These are phyloP conservation scores for Strongylocentrotus purpuratus DNA, from an alignment of 35 echinoderm and acorn worm species.

Conservation along the genomic window DNA sequence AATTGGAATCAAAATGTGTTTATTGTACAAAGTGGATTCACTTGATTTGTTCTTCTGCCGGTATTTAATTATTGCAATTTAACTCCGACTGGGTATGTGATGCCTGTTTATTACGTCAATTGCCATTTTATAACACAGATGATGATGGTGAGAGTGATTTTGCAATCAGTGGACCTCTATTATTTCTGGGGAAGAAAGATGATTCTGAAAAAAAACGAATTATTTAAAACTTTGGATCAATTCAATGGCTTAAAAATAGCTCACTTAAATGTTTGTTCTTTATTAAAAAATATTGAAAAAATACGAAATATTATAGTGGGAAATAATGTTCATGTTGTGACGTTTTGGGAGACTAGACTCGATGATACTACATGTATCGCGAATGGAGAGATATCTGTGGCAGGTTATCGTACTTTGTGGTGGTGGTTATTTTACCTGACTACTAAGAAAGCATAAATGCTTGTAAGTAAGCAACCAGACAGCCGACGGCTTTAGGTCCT, in stretches of 20 bases:
- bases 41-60: neutral
- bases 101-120: neutral
- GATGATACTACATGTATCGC: neutral
- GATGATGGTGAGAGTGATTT: neutral
- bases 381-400: neutral
- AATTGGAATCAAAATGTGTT: constrained; percentile 33
- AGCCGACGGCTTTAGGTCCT: no score
- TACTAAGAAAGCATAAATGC: no score
- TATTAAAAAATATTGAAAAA: constrained; percentile 21
- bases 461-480: no score
- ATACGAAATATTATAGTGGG: neutral
- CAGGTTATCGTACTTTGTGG: neutral
- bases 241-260: neutral
- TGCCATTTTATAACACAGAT: neutral
- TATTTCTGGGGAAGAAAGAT: neutral
- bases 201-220: neutral
- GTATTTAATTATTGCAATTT: neutral
- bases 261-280: constrained; percentile 28
- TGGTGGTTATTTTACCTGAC: no score
- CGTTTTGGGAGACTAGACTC: neutral
- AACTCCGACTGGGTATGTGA: constrained; percentile 16
- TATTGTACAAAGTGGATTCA: neutral
- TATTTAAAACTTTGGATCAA: neutral
- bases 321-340: neutral
- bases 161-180: neutral